These are phyloP conservation scores for Pteronura brasiliensis DNA, from an alignment of 2,113 vertebrate species.

Conservation along the genomic window DNA sequence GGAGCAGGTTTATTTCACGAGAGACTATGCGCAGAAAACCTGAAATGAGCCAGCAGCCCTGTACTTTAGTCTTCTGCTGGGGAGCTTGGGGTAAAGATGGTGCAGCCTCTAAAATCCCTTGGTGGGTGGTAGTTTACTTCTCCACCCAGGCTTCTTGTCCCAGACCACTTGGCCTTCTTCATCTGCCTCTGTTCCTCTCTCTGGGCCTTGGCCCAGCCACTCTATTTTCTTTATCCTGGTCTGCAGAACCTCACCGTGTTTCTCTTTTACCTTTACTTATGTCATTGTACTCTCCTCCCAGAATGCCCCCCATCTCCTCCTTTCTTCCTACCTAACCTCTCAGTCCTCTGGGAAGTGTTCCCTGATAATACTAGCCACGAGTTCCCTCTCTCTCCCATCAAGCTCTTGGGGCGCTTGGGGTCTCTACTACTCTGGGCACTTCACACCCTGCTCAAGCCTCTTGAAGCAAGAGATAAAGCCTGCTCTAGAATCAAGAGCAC, in stretches of 20 bases:
- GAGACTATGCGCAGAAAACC: background rate
- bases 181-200: background rate
- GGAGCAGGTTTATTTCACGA: slow-evolving; percentile 43
- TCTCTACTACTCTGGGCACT: background rate
- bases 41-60: background rate
- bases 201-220: background rate
- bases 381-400: background rate
- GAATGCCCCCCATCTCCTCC: background rate
- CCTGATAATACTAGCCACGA: background rate
- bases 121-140: background rate
- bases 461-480: slow-evolving; percentile 13
- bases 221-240: slow-evolving; percentile 1
- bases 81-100: background rate
- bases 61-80: background rate
- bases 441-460: background rate
- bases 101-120: background rate
- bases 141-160: background rate
- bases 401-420: background rate
- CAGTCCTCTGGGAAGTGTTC: background rate
- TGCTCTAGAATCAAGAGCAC: background rate
- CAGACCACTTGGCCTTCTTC: background rate
- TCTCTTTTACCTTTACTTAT: background rate
- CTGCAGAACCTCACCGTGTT: background rate
- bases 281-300: background rate
- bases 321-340: slow-evolving; percentile 8